Evolutionary conservation across 2,113 vertebrate genomes (phyloP), one percentile per base, ranked within the genome.

Genomic region (Lepus timidus): DNA sequence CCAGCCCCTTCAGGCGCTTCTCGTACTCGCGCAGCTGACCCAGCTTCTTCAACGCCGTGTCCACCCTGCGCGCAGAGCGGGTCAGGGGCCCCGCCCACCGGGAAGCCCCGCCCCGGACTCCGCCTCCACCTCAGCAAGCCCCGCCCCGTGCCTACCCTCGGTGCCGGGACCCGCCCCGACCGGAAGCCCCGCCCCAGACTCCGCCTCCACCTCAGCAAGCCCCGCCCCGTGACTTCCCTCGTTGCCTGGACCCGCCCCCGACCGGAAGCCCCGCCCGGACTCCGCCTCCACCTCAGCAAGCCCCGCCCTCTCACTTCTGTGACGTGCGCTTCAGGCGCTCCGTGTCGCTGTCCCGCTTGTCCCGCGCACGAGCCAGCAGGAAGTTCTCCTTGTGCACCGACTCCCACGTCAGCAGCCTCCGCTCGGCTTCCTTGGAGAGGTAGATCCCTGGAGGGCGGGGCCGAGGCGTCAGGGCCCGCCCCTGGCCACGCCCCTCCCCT

Each of bases 301-400:
- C 17, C 49, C 68, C n/a, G 36, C 36, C 91, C 76, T 49, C 97
- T 98, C 92, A 99, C 99, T 99, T 99, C 92, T 97, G 98, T 58
- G 98, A 99, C 0, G 98, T 99, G 95, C 98, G 98, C 89, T 99
- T 99, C 36, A 99, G 98, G 23, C 98, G 98, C 97, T 99, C 99
- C 0, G 99, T 98, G 97, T 99, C 98, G 0, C 98, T 98, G 76
- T 98, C 99, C 82, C 98, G 98, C 93, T 98, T 98, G 78, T 98
- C 98, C 91, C 98, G 98, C 44, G 97, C 98, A 9, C 98, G 98
- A 0, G 91, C 96, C 4, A 98, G 96, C 27, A 99, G 97, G 79
- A 98, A 98, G 82, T 98, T 99, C 97, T 99, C 99, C 94, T 99
- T 99, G 94, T 99, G 99, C 73, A 98, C 98, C 0, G 98, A 98